Conservation (phyloP, 2,797 vertebrate genomes). For the Phalanger gymnotis region DNA sequence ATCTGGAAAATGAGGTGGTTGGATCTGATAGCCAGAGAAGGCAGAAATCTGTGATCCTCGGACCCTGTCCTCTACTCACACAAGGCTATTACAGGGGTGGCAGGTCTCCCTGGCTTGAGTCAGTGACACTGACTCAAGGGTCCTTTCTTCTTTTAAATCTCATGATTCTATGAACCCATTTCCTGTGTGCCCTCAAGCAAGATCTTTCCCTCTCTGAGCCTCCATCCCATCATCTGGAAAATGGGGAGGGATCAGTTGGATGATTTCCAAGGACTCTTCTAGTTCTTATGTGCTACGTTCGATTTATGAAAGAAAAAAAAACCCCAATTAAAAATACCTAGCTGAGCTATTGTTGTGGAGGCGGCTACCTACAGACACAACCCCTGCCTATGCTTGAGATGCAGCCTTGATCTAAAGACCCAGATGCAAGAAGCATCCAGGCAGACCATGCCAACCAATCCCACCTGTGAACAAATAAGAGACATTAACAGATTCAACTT, state of each 20-base stretch:
- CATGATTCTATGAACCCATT: background rate
- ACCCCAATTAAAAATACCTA: background rate
- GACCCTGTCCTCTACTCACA: background rate
- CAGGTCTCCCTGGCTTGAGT: background rate
- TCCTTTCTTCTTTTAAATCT: background rate
- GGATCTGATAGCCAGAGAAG: background rate
- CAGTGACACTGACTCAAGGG: background rate
- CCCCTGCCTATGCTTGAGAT: background rate
- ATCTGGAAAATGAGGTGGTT: background rate
- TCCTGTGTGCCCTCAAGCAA: background rate
- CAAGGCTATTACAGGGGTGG: background rate
- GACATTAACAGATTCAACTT: background rate
- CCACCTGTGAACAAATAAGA: background rate
- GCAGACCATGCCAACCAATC: background rate
- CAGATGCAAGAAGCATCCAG: background rate
- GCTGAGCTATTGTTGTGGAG: background rate
- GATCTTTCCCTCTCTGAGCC: background rate
- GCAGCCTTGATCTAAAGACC: background rate
- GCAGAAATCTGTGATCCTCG: background rate
- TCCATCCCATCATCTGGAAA: background rate
- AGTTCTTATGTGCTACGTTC: background rate
- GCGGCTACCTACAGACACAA: background rate
- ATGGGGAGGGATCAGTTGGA: background rate
- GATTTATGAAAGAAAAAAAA: background rate
- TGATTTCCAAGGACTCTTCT: background rate